phyloP scores from a whole-genome alignment of 2,113 vertebrate genomes.

The Callorhinus ursinus region DNA sequence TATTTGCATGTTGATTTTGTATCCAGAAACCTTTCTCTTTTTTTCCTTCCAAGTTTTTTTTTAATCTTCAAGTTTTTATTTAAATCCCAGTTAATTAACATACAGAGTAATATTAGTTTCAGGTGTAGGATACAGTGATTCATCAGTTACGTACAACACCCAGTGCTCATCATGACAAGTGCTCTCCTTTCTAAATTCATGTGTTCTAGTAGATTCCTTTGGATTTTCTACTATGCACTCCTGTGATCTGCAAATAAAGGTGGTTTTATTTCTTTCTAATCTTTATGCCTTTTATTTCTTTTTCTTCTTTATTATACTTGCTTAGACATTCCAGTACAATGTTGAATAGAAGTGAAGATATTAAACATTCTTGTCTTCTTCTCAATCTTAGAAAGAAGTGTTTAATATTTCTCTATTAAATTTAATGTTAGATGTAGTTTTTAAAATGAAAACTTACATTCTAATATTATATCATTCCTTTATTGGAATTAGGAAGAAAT shows the following conservation, averaged over 20 bases:
- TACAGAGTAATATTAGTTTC: background rate
- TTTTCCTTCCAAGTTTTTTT: background rate
- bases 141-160: background rate
- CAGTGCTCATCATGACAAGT: background rate
- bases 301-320: background rate
- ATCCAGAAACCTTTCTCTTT: background rate
- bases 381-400: background rate
- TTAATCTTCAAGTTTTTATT: background rate
- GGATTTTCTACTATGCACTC: background rate
- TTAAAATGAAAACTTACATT: background rate
- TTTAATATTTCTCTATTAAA: constrained; percentile 22
- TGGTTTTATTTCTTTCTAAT: background rate
- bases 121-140: background rate
- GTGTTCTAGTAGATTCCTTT: constrained; percentile 14
- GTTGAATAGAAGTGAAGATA: background rate
- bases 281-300: background rate
- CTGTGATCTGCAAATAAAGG: constrained; percentile 20
- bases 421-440: background rate
- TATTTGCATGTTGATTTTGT: background rate
- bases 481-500: background rate
- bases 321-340: background rate
- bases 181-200: background rate
- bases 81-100: background rate
- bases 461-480: background rate
- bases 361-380: background rate